Base-by-base conservation (phyloP, 2,797 vertebrate species). In the Emydoidea blandingii region DNA sequence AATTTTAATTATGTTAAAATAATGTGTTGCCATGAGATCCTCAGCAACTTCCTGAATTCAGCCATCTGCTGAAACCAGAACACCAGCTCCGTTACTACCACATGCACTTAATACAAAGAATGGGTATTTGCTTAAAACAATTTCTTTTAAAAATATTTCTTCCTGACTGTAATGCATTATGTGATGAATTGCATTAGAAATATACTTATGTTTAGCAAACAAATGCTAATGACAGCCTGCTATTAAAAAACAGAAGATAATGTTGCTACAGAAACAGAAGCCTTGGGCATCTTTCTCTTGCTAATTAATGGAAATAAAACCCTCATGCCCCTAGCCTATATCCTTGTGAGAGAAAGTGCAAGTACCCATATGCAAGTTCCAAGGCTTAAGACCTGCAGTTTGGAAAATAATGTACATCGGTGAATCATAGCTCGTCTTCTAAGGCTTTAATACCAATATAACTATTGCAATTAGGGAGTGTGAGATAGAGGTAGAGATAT, bases 181-280 rank as follows among this genome's bases (percentile, higher is more conserved):
- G 79, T 87, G 95, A 98, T 97, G 94, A 97, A 97, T 91, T 98
- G 94, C 96, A 96, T 98, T 97, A 92, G 89, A 97, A 97, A 95
- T 95, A 81, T 34, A 91, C 91, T 97, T 98, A 97, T 98, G 98
- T 98, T 98, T 98, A 98, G 97, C 90, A 95, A 96, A 95, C 83
- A 93, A 96, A 96, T 97, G 96, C 96, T 96, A 96, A 97, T 96
- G 89, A 95, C 82, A 97, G 76, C 91, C 87, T 92, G 79, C 82
- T 85, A 84, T 95, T 97, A 98, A 98, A 98, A 72, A 98, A 98
- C 95, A 98, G 97, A 89, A 93, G 81, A 88, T 91, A 85, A 54
- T 72, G 84, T 93, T 96, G 87, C 94, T 74, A 80, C 90, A 94
- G 90, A 90, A 87, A 85, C 65, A 91, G 79, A 76, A 92, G 50